A percentile compares a stretch with the other conserved stretches of the same genome.
These are phyloP conservation scores for Fopius arisanus DNA, from an alignment of 1,140 invertebrate genomes.

Conservation along the genomic window DNA sequence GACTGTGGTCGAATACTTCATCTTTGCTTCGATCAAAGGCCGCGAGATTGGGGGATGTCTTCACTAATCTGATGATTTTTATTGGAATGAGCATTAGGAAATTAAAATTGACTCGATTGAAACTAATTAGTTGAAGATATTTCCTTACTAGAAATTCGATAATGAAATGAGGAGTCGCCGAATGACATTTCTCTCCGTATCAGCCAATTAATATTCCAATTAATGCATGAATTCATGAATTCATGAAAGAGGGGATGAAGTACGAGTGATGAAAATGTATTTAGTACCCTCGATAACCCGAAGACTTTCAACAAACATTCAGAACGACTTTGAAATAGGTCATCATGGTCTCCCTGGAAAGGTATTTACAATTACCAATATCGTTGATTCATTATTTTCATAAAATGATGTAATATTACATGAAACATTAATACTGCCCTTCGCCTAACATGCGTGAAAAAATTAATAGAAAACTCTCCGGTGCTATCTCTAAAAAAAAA, in stretches of 20 bases:
- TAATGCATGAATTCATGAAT: background rate
- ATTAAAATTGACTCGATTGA: background rate
- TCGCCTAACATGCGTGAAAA: background rate
- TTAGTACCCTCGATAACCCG: background rate
- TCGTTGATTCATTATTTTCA: background rate
- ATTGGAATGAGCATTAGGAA: background rate
- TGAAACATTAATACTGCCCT: background rate
- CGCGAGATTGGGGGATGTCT: constrained; percentile 23
- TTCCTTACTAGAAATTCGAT: too few species aligned
- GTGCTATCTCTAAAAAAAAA: too few species aligned
- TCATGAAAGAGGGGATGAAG: background rate
- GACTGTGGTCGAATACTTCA: background rate
- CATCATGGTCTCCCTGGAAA: background rate
- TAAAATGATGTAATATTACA: background rate
- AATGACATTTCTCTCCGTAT: too few species aligned
- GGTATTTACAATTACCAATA: background rate
- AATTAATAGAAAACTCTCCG: too few species aligned
- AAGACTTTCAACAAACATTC: background rate
- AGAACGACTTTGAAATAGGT: background rate
- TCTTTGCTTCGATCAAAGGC: background rate
- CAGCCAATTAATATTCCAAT: background rate
- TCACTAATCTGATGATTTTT: background rate
- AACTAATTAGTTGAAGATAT: too few species aligned
- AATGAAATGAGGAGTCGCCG: too few species aligned
- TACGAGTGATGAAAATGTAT: background rate